Percentiles rank a stretch among this genome's conserved stretches.
Evolutionary conservation across 30 jellyfish, hydroid and myxozoan species (phyloP).

Genomic region (Morbakka virulenta): DNA sequence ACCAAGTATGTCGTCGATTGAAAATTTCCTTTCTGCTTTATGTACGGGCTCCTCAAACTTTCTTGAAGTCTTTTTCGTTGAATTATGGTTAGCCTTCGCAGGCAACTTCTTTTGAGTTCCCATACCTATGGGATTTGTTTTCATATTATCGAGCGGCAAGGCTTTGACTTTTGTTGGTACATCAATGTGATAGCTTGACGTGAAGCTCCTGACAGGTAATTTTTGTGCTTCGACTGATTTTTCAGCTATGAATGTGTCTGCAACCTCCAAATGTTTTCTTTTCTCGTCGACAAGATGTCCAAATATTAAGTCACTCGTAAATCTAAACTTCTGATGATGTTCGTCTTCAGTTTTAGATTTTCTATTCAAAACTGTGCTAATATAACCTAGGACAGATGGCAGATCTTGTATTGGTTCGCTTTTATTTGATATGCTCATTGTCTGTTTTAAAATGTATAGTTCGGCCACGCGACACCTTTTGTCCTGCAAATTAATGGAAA

Average conservation of each 20-base stretch:
- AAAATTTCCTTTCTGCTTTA: constrained; percentile 23
- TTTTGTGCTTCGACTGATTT: constrained; percentile 18
- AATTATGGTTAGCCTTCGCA: background rate
- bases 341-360: background rate
- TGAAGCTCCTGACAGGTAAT: constrained; percentile 12
- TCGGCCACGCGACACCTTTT: background rate
- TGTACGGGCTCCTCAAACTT: background rate
- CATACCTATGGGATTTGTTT: background rate
- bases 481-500: background rate
- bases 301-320: constrained; percentile 78
- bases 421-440: background rate
- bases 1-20: background rate
- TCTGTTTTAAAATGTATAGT: background rate
- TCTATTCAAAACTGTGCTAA: background rate
- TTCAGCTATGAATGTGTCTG: constrained; percentile 27
- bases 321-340: constrained; percentile 47
- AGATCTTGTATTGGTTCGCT: background rate
- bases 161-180: background rate
- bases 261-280: constrained; percentile 21
- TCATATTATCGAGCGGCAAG: background rate
- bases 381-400: background rate
- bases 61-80: background rate
- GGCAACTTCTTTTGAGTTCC: background rate
- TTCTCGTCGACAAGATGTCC: constrained; percentile 64
- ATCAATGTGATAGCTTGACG: background rate